A percentile compares a stretch with the other conserved stretches of the same genome.
Evolutionary conservation across 2,113 vertebrate genomes (phyloP).

Genomic region (Poecile atricapillus): DNA sequence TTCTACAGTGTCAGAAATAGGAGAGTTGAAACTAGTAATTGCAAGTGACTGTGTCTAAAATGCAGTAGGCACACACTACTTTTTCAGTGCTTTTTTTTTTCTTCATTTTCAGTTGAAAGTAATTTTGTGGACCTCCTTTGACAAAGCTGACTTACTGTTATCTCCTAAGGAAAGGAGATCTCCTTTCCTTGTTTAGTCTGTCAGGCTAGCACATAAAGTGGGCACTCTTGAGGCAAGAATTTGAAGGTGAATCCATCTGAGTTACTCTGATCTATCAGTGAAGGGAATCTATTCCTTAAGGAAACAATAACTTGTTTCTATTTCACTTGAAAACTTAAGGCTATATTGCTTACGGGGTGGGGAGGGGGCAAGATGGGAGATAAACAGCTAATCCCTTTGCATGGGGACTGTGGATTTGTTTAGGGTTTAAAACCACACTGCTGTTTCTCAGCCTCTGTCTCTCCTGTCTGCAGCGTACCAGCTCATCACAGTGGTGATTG

Average conservation of each 20-base stretch:
- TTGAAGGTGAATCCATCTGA: not conserved
- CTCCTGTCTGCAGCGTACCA: conserved; percentile 83
- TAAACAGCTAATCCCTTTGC: not conserved
- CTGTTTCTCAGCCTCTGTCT: not conserved
- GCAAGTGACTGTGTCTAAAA: not conserved
- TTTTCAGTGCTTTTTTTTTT: not conserved
- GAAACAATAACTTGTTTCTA: not conserved
- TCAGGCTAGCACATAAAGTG: not conserved
- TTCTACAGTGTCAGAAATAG: not conserved
- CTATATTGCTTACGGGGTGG: not conserved
- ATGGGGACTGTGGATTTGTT: not conserved
- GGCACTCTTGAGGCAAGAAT: not conserved
- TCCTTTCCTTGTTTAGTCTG: not conserved
- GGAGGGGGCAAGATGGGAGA: not conserved
- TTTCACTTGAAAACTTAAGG: not conserved
- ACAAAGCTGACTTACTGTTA: not conserved
- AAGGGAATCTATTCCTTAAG: not conserved
- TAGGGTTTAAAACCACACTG: not conserved
- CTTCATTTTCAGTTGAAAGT: not conserved
- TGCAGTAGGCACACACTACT: accelerated
- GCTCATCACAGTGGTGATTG: conserved; percentile 92
- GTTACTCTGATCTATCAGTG: not conserved
- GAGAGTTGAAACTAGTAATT: not conserved
- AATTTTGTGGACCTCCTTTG: not conserved
- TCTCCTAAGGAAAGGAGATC: not conserved